phyloP scores from a whole-genome alignment of 2,113 vertebrate species.

The Octodon degus region DNA sequence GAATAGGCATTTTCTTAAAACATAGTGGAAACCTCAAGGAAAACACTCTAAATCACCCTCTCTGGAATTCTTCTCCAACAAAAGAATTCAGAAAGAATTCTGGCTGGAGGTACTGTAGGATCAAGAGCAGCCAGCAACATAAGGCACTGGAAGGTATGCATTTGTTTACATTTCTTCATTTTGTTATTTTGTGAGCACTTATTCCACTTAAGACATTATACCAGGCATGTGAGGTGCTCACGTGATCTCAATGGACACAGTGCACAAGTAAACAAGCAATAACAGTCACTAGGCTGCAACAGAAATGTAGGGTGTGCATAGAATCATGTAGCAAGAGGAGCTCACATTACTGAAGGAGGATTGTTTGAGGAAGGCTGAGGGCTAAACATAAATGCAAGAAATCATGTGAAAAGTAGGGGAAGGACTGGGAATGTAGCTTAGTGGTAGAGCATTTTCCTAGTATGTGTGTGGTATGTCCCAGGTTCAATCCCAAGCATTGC shows the following conservation, averaged over 20 bases:
- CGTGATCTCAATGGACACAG: background rate
- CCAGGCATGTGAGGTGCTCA: background rate
- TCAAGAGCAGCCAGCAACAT: background rate
- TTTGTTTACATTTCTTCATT: background rate
- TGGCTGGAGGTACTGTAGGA: background rate
- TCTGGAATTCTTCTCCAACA: constrained; percentile 46
- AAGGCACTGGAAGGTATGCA: background rate
- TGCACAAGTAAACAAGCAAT: background rate
- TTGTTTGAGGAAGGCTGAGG: background rate
- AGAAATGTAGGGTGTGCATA: background rate
- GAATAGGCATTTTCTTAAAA: constrained; percentile 82
- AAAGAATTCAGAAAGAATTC: constrained; percentile 49
- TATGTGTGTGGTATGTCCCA: background rate
- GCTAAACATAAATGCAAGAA: background rate
- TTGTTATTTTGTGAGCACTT: background rate
- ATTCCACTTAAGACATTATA: background rate
- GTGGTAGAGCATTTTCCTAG: background rate
- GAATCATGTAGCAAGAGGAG: background rate
- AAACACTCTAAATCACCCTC: constrained; percentile 73
- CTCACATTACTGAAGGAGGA: background rate
- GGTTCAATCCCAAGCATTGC: background rate
- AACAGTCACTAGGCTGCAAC: background rate
- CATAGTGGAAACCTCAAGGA: constrained; percentile 71
- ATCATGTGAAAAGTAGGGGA: background rate
- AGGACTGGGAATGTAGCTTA: background rate